phyloP scores from a whole-genome alignment of 2,797 vertebrate species.

The Poeciliopsis presidionis region DNA sequence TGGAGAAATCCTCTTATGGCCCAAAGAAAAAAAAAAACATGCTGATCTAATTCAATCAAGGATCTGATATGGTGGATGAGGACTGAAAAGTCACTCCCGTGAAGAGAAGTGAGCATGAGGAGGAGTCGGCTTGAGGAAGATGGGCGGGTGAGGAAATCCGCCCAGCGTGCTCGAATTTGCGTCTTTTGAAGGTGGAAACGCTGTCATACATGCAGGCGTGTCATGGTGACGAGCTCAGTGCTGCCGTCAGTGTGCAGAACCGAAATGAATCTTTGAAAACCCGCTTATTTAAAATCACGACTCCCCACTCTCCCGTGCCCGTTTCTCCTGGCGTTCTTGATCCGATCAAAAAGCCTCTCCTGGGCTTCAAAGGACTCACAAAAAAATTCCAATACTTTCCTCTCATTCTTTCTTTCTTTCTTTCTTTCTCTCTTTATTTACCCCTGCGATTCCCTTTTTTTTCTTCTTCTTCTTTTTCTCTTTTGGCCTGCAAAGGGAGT shows the following conservation, averaged over 20 bases:
- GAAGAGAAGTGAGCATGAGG: slow-evolving; percentile 44
- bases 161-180: background rate
- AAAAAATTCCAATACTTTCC: slow-evolving; percentile 63
- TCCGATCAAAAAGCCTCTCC: slow-evolving; percentile 65
- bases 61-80: slow-evolving; percentile 65
- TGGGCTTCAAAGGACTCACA: slow-evolving; percentile 60
- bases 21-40: slow-evolving; percentile 31
- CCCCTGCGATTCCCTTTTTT: slow-evolving; percentile 56
- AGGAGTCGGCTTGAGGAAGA: slow-evolving; percentile 7
- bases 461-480: too few relatives aligned
- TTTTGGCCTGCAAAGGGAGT: slow-evolving; percentile 36
- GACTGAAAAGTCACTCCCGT: slow-evolving; percentile 61
- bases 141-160: background rate
- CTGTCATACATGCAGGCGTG: slow-evolving; percentile 6
- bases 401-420: slow-evolving; percentile 20
- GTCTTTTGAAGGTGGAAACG: slow-evolving; percentile 21
- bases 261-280: slow-evolving; percentile 45
- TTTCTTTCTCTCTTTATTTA: too few relatives aligned
- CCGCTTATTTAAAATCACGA: slow-evolving; percentile 51
- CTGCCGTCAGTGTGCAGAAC: slow-evolving; percentile 35
- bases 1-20: slow-evolving; percentile 72
- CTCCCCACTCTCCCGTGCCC: slow-evolving; percentile 50
- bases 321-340: slow-evolving; percentile 66
- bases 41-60: slow-evolving; percentile 79
- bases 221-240: slow-evolving; percentile 57